Evolutionary conservation across 2,797 vertebrate genomes (phyloP), one percentile per base, ranked within the genome.

Genomic region (Sebastes elongatus): DNA sequence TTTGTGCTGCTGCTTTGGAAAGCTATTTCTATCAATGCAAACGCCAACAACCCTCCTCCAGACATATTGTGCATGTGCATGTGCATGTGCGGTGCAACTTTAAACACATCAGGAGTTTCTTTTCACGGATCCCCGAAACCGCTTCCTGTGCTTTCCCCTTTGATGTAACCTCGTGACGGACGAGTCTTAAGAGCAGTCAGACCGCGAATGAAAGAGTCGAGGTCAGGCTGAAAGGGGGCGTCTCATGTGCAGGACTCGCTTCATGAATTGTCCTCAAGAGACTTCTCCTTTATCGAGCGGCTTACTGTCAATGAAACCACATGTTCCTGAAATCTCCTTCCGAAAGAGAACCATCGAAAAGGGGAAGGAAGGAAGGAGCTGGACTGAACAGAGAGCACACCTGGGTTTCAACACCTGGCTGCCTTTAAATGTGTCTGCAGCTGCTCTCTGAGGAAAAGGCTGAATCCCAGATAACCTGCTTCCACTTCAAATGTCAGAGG

Each of bases 261-360:
- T 82, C 56, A 57, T 59, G 18, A 86, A 73, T 53, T 38, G 35
- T 30, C 42, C 53, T 16, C 8, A 11, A 16, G 61, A 18, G 25
- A 83, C 82, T 86, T 92, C 86, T 86, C 13, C 79, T 87, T 88
- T 83, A 7, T 27, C 7, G 4, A 22, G 56, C 7, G n/a, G 11
- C 76, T 89, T 80, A 86, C 81, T 18, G 83, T 77, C 65, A 91
- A 49, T 57, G 72, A 73, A 81, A 83, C 63, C 59, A 52, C 73
- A 65, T 53, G n/a, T 77, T 82, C 42, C 78, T 4, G 10, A 84
- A 67, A 57, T 14, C 52, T 23, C 64, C 64, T 83, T 74, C 74
- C 11, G 1, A 77, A 78, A 77, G 16, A 60, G 65, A 84, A 74
- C 57, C 6, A 38, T 18, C 42, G 49, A 52, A 22, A 76, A 78